A percentile compares a stretch with the other conserved stretches of the same genome.
Conservation (phyloP, 2,113 vertebrate genomes). For the Puffinus mauretanicus region DNA sequence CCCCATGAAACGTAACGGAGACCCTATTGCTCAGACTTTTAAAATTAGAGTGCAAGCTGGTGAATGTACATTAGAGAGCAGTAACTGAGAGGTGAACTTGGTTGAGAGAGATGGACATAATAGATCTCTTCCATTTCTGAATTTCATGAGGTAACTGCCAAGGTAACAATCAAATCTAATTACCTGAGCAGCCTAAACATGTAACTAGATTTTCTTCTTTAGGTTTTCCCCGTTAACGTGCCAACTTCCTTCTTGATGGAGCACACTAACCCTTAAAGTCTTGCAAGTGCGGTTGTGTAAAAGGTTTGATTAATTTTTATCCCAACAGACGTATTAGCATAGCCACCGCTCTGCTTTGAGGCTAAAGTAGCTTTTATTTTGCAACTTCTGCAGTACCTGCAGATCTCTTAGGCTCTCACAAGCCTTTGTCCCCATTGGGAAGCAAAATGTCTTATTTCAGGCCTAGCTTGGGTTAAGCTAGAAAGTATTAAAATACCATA, state of each 20-base stretch:
- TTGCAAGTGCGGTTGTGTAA: background rate
- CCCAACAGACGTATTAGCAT: no score
- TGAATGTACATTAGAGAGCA: background rate
- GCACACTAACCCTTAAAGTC: background rate
- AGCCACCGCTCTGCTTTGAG: background rate
- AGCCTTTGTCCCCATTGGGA: background rate
- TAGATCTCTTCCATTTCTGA: background rate
- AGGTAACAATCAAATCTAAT: background rate
- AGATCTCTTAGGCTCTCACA: background rate
- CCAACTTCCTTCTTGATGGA: background rate
- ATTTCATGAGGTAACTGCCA: background rate
- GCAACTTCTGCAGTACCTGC: background rate
- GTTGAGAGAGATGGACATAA: background rate
- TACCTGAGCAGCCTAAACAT: background rate
- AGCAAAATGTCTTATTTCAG: background rate
- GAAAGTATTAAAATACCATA: background rate
- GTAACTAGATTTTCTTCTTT: background rate
- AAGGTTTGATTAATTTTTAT: background rate
- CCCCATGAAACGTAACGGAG: background rate
- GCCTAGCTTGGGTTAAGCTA: background rate
- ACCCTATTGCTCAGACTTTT: background rate
- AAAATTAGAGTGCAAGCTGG: background rate
- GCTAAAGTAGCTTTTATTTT: background rate
- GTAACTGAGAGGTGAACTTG: background rate
- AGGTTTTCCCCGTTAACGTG: background rate